phyloP scores from a whole-genome alignment of 30 jellyfish, hydroid and myxozoan species.

The Rhopilema esculentum region DNA sequence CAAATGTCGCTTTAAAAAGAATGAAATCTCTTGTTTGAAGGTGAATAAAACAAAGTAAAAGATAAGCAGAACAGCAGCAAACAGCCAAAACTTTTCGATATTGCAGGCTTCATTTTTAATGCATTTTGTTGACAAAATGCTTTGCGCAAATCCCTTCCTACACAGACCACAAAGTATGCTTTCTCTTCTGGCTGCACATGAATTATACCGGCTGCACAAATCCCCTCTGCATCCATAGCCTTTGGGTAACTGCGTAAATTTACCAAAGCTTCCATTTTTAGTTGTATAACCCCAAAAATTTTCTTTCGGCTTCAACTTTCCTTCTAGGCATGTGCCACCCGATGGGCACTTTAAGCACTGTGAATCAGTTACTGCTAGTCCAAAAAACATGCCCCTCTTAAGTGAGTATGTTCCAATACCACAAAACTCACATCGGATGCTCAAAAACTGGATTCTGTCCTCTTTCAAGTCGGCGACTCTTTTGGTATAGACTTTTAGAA shows the following conservation, averaged over 20 bases:
- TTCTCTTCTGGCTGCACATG: neutral
- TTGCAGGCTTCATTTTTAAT: neutral
- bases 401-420: neutral
- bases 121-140: neutral
- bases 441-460: no score
- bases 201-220: conserved; percentile 1
- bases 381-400: neutral
- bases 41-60: neutral
- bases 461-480: no score
- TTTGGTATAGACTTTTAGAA: no score
- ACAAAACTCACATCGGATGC: no score
- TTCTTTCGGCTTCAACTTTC: neutral
- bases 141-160: neutral
- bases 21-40: neutral
- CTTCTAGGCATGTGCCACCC: neutral
- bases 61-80: neutral
- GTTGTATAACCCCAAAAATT: conserved; percentile 2
- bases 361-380: neutral
- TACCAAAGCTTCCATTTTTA: neutral
- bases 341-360: neutral
- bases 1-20: neutral
- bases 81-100: neutral
- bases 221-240: neutral
- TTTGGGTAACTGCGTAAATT: neutral
- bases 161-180: neutral